Evolutionary conservation across 2,888 invertebrate genomes (phyloP), one percentile per base, ranked within the genome.

Genomic region (Xestia ashworthii): DNA sequence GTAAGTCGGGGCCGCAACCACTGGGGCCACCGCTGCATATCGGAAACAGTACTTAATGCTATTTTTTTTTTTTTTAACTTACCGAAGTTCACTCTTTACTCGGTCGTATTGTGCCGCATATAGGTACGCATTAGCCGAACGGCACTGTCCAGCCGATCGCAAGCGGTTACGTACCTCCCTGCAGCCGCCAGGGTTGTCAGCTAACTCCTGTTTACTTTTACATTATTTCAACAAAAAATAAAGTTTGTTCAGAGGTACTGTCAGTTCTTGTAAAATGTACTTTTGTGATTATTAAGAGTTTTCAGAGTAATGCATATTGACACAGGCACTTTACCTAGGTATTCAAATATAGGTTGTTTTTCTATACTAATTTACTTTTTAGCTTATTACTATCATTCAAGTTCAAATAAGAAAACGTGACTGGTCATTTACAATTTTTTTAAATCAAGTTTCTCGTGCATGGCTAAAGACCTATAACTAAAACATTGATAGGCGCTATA

Each of bases 111-210:
- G 71, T 80, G 68, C 83, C 84, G 85, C 82, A 82, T 91, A 90
- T 93, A 93, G 90, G 93, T 93, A 93, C 90, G 92, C 91, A 94
- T 94, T 94, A 94, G 93, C 82, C 85, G 90, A 93, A 92, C 93
- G 91, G 92, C 92, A 90, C 91, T 89, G 93, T 91, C 91, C 93
- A 90, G 89, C 89, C 89, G 91, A 93, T 93, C 91, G 91, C 90
- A 87, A 90, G 90, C 90, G 83, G 89, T 89, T 87, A 84, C 89
- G 88, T 89, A 89, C 89, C 87, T 84, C 85, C 86, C 87, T 89
- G 87, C 90, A 84, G 84, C 85, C 79, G 60, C 44, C 82, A 94
- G 94, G 95, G 95, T 82, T 94, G 79, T 66, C 74, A 48, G 53
- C 75, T 55, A 2, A 58, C 32, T 41, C 38, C 12, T 53, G 16